These are phyloP conservation scores for Lochmaea crataegi DNA, from an alignment of 2,888 invertebrate species.

Conservation along the genomic window DNA sequence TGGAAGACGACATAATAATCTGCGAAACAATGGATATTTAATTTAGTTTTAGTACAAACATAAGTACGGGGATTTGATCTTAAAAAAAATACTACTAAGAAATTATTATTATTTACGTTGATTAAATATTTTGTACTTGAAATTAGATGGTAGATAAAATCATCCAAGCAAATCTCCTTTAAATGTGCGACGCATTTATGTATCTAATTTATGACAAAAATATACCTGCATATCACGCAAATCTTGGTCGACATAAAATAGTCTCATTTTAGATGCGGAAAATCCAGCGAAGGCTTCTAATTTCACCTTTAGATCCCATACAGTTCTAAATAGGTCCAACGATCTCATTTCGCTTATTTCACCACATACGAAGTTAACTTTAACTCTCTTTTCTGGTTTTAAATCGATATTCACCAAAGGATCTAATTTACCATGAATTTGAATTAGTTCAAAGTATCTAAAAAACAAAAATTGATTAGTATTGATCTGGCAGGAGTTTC, in stretches of 20 bases:
- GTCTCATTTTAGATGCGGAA: slow-evolving; percentile 85
- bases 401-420: slow-evolving; percentile 90
- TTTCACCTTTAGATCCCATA: slow-evolving; percentile 83
- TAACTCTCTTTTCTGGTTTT: slow-evolving; percentile 86
- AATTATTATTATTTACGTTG: too few species aligned
- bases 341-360: slow-evolving; percentile 78
- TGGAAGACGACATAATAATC: too few species aligned
- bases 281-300: slow-evolving; percentile 85
- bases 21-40: too few species aligned
- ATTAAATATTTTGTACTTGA: too few species aligned
- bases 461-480: too few species aligned
- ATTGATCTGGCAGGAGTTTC: too few species aligned
- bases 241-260: slow-evolving; percentile 90
- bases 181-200: background rate
- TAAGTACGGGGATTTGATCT: too few species aligned
- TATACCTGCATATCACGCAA: slow-evolving; percentile 68
- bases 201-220: background rate
- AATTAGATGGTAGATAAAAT: too few species aligned
- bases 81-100: too few species aligned
- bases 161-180: background rate
- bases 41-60: too few species aligned
- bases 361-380: slow-evolving; percentile 86
- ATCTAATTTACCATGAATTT: slow-evolving; percentile 89
- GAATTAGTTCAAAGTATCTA: slow-evolving; percentile 84
- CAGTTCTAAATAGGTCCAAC: slow-evolving; percentile 83